phyloP scores from a whole-genome alignment of 2,113 vertebrate species.

The Scytalopus superciliaris region DNA sequence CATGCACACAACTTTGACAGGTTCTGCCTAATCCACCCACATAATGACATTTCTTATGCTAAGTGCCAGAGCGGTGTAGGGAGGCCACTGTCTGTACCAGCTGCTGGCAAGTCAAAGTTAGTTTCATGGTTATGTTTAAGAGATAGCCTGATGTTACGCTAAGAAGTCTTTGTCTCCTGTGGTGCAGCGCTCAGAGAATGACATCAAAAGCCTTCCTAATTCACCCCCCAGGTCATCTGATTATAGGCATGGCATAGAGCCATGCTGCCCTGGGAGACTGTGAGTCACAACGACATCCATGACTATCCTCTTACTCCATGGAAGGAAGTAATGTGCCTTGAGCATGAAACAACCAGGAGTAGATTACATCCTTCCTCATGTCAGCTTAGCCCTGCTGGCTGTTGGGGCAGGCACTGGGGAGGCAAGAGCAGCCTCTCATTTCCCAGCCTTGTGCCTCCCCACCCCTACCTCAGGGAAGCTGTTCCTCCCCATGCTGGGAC shows the following conservation, averaged over 20 bases:
- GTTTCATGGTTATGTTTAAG: conserved; percentile 58
- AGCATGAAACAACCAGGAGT: not conserved
- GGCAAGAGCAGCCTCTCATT: not conserved
- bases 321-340: conserved; percentile 40
- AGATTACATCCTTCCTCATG: conserved; percentile 36
- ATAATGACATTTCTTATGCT: conserved; percentile 62
- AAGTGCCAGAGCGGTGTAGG: conserved; percentile 47
- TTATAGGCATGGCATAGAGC: conserved; percentile 21
- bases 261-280: not conserved
- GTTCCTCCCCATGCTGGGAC: not conserved
- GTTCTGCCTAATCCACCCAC: conserved; percentile 65
- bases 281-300: conserved; percentile 23
- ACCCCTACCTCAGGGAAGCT: not conserved
- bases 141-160: conserved; percentile 23
- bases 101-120: conserved; percentile 61
- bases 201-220: conserved; percentile 57
- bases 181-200: not conserved
- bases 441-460: not conserved
- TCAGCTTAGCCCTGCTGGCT: not conserved
- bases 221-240: not conserved
- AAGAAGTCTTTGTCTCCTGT: conserved; percentile 44
- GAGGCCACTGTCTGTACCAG: conserved; percentile 53
- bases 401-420: not conserved
- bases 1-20: conserved; percentile 50
- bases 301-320: conserved; percentile 15